phyloP scores from a whole-genome alignment of 2,113 vertebrate genomes.

The Psophia crepitans region DNA sequence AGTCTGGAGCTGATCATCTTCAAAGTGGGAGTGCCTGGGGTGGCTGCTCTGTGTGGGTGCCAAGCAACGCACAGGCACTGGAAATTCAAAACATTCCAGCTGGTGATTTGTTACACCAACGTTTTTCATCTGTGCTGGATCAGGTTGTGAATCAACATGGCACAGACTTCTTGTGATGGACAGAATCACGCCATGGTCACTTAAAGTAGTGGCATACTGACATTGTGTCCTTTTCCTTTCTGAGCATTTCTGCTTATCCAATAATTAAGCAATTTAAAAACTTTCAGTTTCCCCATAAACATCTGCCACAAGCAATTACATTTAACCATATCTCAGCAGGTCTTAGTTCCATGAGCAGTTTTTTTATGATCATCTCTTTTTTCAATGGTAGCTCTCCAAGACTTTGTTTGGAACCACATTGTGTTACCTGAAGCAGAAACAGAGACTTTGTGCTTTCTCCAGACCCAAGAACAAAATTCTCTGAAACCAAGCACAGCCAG shows the following conservation, averaged over 20 bases:
- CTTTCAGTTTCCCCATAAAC: not conserved
- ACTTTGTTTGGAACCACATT: not conserved
- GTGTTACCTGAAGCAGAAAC: not conserved
- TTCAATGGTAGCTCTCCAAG: not conserved
- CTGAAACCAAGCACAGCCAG: not conserved
- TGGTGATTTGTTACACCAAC: not conserved
- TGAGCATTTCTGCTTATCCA: not conserved
- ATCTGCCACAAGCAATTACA: not conserved
- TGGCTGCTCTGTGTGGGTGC: not conserved
- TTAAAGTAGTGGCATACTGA: not conserved
- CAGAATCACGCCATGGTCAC: not conserved
- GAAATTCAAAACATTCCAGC: not conserved
- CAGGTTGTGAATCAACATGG: not conserved
- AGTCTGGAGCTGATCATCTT: slow-evolving; percentile 31
- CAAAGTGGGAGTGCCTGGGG: not conserved
- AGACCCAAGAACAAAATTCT: not conserved
- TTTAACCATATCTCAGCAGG: not conserved
- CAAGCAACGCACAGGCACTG: not conserved
- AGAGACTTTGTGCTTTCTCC: not conserved
- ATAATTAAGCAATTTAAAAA: not conserved
- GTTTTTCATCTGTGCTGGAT: not conserved
- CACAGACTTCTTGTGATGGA: not conserved
- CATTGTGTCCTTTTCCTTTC: not conserved
- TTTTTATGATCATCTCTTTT: not conserved
- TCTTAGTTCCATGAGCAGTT: not conserved